phyloP scores from a whole-genome alignment of 2,888 invertebrate genomes.

The Aproaerema taeniolella region DNA sequence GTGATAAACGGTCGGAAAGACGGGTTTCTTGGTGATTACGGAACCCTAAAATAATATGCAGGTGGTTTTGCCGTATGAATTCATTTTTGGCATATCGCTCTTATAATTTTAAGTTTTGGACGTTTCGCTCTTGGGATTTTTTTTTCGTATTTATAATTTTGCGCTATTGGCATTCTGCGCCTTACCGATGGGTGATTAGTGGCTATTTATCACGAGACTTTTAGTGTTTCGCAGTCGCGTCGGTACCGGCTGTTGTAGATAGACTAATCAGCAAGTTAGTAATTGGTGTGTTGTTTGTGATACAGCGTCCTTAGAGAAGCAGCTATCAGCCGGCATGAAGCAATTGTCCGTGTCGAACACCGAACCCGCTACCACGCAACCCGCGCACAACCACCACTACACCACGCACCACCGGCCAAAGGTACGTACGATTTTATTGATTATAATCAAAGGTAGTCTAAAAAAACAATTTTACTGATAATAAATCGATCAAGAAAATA shows the following conservation, averaged over 20 bases:
- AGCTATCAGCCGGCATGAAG: slow-evolving; percentile 66
- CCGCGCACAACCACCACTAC: slow-evolving; percentile 23
- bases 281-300: not conserved
- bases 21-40: no score
- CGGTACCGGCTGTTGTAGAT: no score
- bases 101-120: no score
- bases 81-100: no score
- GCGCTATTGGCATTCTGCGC: not conserved
- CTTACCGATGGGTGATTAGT: not conserved
- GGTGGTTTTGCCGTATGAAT: no score
- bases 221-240: not conserved
- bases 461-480: not conserved
- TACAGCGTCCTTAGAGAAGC: slow-evolving; percentile 53
- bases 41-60: no score
- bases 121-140: no score
- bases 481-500: no score
- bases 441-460: not conserved
- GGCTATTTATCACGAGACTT: not conserved
- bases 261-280: no score
- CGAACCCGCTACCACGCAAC: slow-evolving; percentile 20
- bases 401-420: slow-evolving; percentile 38
- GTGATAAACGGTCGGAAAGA: no score
- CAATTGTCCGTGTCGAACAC: slow-evolving; percentile 54
- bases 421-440: no score
- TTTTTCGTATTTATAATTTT: not conserved